Evolutionary conservation across 2,113 vertebrate genomes (phyloP).

Genomic region (Salvelinus alpinus): DNA sequence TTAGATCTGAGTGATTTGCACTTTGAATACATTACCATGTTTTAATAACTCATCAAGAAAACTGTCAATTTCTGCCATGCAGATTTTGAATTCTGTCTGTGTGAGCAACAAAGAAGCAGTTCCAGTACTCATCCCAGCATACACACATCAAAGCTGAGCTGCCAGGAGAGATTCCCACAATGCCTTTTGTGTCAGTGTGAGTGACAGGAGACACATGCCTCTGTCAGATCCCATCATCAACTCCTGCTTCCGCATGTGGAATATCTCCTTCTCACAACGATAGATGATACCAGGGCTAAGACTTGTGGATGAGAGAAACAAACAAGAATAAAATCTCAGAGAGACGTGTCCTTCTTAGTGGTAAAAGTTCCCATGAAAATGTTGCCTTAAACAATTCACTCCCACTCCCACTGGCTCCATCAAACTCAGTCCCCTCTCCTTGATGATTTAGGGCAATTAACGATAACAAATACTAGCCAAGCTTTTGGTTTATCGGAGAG

Average conservation of each 20-base stretch:
- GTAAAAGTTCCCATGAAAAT: not conserved
- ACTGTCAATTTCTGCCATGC: conserved; percentile 25
- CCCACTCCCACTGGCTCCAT: conserved; percentile 15
- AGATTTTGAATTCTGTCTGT: conserved; percentile 5
- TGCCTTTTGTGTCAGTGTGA: conserved; percentile 23
- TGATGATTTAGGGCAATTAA: conserved; percentile 75
- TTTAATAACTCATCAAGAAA: conserved; percentile 39
- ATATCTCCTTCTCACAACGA: conserved; percentile 8
- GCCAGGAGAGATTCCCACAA: conserved; percentile 8
- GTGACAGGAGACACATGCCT: conserved; percentile 15
- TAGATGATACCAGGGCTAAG: conserved; percentile 9
- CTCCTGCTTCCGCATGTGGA: conserved; percentile 6
- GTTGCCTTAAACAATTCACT: conserved; percentile 3
- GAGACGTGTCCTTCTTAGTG: not conserved
- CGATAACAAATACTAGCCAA: conserved; percentile 75
- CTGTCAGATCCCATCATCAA: conserved; percentile 30
- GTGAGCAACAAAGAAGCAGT: conserved; percentile 24
- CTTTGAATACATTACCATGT: conserved; percentile 50
- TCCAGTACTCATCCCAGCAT: conserved; percentile 12
- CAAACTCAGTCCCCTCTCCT: conserved; percentile 34
- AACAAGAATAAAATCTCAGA: conserved; percentile 24
- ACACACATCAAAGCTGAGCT: conserved; percentile 23
- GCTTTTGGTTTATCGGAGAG: conserved; percentile 68
- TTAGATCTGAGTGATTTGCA: conserved; percentile 35
- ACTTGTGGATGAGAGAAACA: conserved; percentile 11